phyloP scores from a whole-genome alignment of 2,797 vertebrate genomes.

The Benthosema pterotum region DNA sequence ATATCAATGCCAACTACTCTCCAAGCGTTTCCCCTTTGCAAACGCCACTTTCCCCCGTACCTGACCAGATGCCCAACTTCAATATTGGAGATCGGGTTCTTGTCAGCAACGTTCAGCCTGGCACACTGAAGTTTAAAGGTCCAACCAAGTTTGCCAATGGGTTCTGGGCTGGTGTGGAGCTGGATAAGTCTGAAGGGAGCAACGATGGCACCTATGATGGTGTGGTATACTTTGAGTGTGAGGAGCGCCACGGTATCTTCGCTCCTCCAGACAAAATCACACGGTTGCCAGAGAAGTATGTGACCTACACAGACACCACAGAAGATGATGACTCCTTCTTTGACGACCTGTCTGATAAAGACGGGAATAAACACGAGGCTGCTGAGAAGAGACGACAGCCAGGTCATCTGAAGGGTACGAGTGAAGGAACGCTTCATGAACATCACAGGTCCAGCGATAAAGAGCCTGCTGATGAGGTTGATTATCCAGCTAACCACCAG shows the following conservation, averaged over 20 bases:
- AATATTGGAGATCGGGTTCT: constrained; percentile 90
- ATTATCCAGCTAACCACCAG: constrained; percentile 13
- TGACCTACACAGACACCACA: constrained; percentile 71
- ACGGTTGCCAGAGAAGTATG: constrained; percentile 79
- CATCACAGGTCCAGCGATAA: constrained; percentile 28
- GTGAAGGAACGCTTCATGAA: constrained; percentile 35
- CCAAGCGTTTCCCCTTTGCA: constrained; percentile 55
- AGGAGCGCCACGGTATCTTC: constrained; percentile 91
- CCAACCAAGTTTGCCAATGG: constrained; percentile 91
- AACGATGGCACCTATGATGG: constrained; percentile 92
- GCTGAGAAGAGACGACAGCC: constrained; percentile 49
- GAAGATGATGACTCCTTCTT: constrained; percentile 85
- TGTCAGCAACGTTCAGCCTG: constrained; percentile 91
- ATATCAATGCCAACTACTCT: constrained; percentile 35
- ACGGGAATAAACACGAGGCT: constrained; percentile 30
- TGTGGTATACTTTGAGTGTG: constrained; percentile 89
- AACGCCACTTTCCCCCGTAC: constrained; percentile 29
- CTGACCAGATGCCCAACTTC: constrained; percentile 84
- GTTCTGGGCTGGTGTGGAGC: constrained; percentile 96
- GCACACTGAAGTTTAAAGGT: constrained; percentile 92
- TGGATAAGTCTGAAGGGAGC: constrained; percentile 94
- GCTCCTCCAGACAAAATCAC: constrained; percentile 93
- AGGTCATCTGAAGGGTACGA: constrained; percentile 50
- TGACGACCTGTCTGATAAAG: constrained; percentile 70
- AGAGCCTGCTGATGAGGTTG: constrained; percentile 37